These are phyloP conservation scores for Lutraria lutraria DNA, from an alignment of 2,888 invertebrate species.

Conservation along the genomic window DNA sequence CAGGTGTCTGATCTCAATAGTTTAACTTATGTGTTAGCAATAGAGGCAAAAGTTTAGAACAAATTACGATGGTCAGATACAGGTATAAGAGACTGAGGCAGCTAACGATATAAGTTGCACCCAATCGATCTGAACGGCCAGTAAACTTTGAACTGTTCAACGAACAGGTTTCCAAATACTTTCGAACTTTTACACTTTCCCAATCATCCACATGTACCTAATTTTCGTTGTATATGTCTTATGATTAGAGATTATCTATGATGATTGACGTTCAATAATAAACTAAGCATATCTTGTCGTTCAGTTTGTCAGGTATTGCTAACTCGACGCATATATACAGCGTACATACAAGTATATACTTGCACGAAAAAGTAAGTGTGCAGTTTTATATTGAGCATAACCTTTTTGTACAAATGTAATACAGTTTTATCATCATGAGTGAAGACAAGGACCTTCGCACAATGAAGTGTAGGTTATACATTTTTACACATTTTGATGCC, in stretches of 20 bases:
- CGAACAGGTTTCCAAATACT: background rate
- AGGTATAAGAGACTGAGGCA: background rate
- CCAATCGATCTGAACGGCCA: background rate
- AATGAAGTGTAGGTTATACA: too few relatives aligned
- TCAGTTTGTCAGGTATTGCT: background rate
- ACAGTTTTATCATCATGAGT: too few relatives aligned
- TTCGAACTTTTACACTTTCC: background rate
- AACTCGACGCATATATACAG: background rate
- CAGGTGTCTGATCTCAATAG: too few relatives aligned
- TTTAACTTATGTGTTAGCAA: too few relatives aligned
- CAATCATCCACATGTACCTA: background rate
- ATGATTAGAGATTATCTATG: background rate
- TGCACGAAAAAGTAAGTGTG: too few relatives aligned
- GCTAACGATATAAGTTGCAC: too few relatives aligned
- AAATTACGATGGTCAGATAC: background rate
- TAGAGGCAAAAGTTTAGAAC: too few relatives aligned
- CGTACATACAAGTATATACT: too few relatives aligned
- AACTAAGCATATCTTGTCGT: background rate
- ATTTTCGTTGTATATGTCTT: background rate
- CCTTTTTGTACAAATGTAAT: too few relatives aligned
- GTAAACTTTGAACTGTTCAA: background rate
- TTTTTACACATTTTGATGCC: too few relatives aligned
- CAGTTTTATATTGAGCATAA: too few relatives aligned
- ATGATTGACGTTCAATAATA: constrained; percentile 13
- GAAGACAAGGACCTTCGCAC: too few relatives aligned